Evolutionary conservation across 1,140 invertebrate species (phyloP).

Genomic region (Drosophila mayri): DNA sequence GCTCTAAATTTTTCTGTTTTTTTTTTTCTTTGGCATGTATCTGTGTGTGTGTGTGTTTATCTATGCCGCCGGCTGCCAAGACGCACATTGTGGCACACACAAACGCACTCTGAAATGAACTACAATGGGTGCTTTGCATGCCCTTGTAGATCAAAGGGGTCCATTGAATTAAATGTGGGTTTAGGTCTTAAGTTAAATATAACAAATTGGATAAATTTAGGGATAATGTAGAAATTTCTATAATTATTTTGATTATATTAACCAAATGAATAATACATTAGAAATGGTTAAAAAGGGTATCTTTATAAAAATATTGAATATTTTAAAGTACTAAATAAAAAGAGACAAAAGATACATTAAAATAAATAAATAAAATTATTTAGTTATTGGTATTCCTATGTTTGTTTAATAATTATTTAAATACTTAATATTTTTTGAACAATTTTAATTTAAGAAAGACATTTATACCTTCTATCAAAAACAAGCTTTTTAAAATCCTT

Average conservation of each 20-base stretch:
- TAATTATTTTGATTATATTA: neutral
- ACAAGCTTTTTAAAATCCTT: neutral
- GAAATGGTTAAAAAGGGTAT: neutral
- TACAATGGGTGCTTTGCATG: slow-evolving; percentile 19
- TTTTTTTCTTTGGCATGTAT: neutral
- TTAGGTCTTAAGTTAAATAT: neutral
- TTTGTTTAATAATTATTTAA: neutral
- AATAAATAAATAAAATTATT: too few species aligned
- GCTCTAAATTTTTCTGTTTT: neutral
- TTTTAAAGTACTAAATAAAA: neutral
- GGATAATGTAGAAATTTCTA: too few species aligned
- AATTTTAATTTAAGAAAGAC: neutral
- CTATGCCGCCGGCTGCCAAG: slow-evolving; percentile 49
- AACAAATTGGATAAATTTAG: too few species aligned
- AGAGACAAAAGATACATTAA: too few species aligned
- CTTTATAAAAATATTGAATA: too few species aligned
- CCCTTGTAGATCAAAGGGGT: slow-evolving; percentile 5
- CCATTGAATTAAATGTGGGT: neutral
- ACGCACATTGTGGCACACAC: slow-evolving; percentile 34
- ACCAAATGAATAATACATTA: too few species aligned
- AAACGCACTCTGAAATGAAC: slow-evolving; percentile 1
- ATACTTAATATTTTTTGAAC: neutral
- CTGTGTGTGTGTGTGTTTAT: slow-evolving; percentile 40
- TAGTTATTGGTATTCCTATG: neutral
- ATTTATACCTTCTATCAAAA: neutral